Conservation (phyloP, 1,140 invertebrate species). For the Onthophagus taurus region DNA sequence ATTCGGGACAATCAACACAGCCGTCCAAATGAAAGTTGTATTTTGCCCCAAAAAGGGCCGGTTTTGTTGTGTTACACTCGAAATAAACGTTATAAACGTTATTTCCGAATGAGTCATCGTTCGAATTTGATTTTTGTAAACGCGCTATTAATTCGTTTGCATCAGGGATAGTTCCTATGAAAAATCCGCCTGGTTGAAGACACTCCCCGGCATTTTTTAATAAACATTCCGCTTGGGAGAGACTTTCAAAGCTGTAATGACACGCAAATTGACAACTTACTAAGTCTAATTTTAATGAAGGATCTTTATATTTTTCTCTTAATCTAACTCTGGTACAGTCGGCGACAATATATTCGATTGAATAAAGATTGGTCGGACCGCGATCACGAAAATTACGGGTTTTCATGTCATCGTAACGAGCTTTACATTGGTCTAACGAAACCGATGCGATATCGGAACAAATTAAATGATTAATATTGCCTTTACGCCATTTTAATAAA, state of each 20-base stretch:
- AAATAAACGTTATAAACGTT: conserved; percentile 78
- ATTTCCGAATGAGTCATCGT: conserved; percentile 70
- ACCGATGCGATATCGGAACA: conserved; percentile 91
- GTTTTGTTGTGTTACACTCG: conserved; percentile 56
- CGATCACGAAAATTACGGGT: conserved; percentile 35
- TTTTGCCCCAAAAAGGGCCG: conserved; percentile 89
- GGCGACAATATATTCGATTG: conserved; percentile 84
- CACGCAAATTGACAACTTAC: conserved; percentile 97
- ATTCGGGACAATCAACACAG: conserved; percentile 97
- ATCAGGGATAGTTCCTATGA: conserved; percentile 94
- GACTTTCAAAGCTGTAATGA: conserved; percentile 91
- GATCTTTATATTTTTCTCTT: conserved; percentile 59
- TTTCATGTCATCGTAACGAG: conserved; percentile 54
- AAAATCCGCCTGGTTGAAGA: conserved; percentile 81
- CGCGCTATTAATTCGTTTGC: conserved; percentile 76
- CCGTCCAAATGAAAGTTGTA: conserved; percentile 94
- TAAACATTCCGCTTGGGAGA: conserved; percentile 87
- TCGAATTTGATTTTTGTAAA: conserved; percentile 44
- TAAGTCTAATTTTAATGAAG: conserved; percentile 72
- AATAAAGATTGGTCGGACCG: conserved; percentile 43
- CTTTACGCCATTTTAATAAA: conserved; percentile 89
- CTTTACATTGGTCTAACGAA: conserved; percentile 79
- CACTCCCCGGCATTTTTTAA: conserved; percentile 85
- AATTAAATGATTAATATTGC: conserved; percentile 73
- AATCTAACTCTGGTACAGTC: conserved; percentile 84